Conservation (phyloP, 2,888 invertebrate species). For the Vanessa cardui region DNA sequence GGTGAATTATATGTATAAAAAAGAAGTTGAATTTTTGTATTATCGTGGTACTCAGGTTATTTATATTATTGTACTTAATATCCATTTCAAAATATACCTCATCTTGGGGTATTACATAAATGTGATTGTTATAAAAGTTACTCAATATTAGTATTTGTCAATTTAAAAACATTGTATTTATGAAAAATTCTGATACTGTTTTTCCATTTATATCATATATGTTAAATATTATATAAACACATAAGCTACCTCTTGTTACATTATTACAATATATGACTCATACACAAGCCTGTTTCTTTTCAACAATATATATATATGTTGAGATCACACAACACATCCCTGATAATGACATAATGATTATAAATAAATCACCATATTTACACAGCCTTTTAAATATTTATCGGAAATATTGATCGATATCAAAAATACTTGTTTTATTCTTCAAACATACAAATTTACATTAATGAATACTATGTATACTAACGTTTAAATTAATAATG, state of each 20-base stretch:
- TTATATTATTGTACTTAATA: too few species aligned
- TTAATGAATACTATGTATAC: not conserved
- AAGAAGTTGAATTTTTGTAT: too few species aligned
- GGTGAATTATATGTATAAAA: too few species aligned
- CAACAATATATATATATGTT: not conserved
- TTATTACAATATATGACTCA: conserved; percentile 10
- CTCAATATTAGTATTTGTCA: too few species aligned
- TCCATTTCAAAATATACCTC: too few species aligned
- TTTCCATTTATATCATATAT: not conserved
- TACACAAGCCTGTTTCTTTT: conserved; percentile 14
- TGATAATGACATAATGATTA: conserved; percentile 13
- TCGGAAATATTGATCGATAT: not conserved
- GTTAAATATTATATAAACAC: not conserved
- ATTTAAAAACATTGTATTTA: too few species aligned
- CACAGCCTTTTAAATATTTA: not conserved
- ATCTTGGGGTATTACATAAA: too few species aligned
- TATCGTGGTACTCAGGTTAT: too few species aligned
- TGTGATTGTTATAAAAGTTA: too few species aligned
- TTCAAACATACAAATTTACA: not conserved
- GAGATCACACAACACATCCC: conserved; percentile 13
- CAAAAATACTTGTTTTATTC: not conserved
- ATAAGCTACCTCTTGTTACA: not conserved
- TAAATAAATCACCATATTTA: not conserved
- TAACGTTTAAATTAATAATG: not conserved
- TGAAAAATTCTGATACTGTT: not conserved